Percentiles rank a stretch among this genome's conserved stretches.
Evolutionary conservation across 2,888 invertebrate genomes (phyloP).

Genomic region (Lysandra coridon): DNA sequence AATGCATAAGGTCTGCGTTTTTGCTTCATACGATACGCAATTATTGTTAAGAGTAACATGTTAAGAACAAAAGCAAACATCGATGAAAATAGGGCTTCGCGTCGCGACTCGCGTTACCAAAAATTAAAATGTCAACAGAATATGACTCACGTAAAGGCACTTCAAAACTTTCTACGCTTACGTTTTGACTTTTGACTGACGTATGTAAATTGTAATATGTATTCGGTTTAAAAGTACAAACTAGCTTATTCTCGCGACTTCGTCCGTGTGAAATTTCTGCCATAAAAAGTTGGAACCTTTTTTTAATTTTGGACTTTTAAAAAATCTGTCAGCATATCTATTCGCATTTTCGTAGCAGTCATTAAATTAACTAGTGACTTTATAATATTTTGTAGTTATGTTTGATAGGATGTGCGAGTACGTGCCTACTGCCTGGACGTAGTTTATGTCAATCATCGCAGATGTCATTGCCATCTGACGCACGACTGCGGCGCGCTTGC

Average conservation of each 20-base stretch:
- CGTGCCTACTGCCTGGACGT: neutral
- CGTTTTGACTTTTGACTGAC: neutral
- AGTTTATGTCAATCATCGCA: slow-evolving; percentile 51
- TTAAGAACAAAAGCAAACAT: neutral
- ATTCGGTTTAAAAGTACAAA: neutral
- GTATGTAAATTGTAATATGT: neutral
- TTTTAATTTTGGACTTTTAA: too few relatives aligned
- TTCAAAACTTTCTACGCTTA: slow-evolving; percentile 11
- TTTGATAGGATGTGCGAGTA: neutral
- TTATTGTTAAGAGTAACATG: neutral
- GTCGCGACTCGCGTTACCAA: neutral
- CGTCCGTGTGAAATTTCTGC: too few relatives aligned
- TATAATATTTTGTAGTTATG: neutral
- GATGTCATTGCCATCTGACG: slow-evolving; percentile 54
- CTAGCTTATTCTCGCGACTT: neutral
- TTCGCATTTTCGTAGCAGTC: neutral
- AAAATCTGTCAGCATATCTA: too few relatives aligned
- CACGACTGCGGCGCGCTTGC: slow-evolving; percentile 36
- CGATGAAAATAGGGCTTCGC: neutral
- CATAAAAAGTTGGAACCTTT: too few relatives aligned
- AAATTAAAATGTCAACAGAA: slow-evolving; percentile 18
- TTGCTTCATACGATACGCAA: neutral
- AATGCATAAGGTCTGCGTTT: neutral
- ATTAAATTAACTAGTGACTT: too few relatives aligned
- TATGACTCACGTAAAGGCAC: slow-evolving; percentile 2